These are phyloP conservation scores for Lucilia cuprina DNA, from an alignment of 1,140 invertebrate genomes.

Conservation along the genomic window DNA sequence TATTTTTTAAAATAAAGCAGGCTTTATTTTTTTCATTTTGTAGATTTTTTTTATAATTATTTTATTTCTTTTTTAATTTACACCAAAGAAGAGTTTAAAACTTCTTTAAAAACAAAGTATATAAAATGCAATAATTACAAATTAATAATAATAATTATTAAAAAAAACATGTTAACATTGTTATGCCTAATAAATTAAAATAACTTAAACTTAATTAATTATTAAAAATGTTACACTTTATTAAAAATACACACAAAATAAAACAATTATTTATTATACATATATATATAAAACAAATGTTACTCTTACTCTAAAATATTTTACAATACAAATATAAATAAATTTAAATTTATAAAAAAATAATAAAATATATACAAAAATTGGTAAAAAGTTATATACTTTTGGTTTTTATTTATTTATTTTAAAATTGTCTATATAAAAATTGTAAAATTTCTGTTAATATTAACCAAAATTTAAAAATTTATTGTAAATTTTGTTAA, in stretches of 20 bases:
- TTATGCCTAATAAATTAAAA: slow-evolving; percentile 20
- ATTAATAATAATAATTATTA: background rate
- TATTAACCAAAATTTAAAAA: no score
- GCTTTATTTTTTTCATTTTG: background rate
- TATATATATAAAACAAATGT: background rate
- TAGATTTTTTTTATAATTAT: background rate
- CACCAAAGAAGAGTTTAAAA: no score
- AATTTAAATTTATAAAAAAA: slow-evolving; percentile 17
- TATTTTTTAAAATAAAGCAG: no score
- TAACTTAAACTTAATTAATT: background rate
- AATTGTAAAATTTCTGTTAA: no score
- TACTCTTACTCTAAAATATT: background rate
- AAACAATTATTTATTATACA: background rate
- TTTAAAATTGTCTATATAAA: no score
- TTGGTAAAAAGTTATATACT: background rate
- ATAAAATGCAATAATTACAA: slow-evolving; percentile 15
- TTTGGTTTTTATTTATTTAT: no score
- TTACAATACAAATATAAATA: background rate
- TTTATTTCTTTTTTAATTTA: background rate
- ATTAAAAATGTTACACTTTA: slow-evolving; percentile 16
- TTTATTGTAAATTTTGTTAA: no score
- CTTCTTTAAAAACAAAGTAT: background rate
- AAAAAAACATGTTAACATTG: slow-evolving; percentile 34
- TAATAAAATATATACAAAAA: background rate
- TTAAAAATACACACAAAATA: background rate